These are phyloP conservation scores for Hetaerina titia DNA, from an alignment of 2,888 invertebrate species.

Conservation along the genomic window DNA sequence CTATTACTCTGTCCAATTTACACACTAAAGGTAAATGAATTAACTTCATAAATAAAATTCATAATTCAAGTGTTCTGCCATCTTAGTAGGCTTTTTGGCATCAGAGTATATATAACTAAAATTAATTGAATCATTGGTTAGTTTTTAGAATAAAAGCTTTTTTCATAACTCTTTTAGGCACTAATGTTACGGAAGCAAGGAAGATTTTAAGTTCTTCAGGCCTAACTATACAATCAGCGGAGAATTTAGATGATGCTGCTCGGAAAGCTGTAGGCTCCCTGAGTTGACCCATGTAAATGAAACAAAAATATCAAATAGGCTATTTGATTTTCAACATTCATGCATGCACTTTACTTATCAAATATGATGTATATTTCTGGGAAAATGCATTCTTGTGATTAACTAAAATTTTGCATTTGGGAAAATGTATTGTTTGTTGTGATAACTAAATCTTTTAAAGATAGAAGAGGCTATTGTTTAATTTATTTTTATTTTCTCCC, in stretches of 20 bases:
- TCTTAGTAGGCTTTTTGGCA: neutral
- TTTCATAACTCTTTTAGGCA: constrained; percentile 79
- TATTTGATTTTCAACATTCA: no score
- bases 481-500: no score
- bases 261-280: constrained; percentile 85
- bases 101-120: neutral
- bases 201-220: constrained; percentile 90
- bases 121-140: no score
- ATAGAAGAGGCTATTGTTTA: neutral
- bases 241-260: constrained; percentile 95
- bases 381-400: neutral
- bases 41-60: neutral
- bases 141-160: constrained; percentile 62
- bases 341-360: no score
- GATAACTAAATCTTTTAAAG: neutral
- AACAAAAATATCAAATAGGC: no score
- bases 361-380: neutral
- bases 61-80: neutral
- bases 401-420: neutral
- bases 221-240: constrained; percentile 89
- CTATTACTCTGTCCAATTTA: no score
- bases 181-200: constrained; percentile 92
- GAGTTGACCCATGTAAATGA: neutral
- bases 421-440: neutral
- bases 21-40: no score